Base-by-base conservation (phyloP, 2,888 invertebrate genomes). In the Diaperis boleti region DNA sequence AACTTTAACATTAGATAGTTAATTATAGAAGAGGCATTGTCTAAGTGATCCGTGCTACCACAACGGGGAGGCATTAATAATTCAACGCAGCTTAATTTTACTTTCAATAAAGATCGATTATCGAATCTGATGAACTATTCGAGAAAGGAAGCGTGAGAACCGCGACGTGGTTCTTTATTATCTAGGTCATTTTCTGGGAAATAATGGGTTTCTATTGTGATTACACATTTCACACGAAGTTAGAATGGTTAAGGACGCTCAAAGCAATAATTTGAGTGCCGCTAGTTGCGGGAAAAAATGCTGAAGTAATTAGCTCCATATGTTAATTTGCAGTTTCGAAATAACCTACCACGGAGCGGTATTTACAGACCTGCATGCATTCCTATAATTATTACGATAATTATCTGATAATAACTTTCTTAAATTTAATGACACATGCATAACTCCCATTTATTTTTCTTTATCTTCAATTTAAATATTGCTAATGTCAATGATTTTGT, bases 21-120 rank as follows among this genome's bases (percentile, higher is more conserved):
- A 29, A 29, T 45, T 45, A 14, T 29, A 5, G 45, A 13, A 45
- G 42, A 42, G 20, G 22, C 13, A 22, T 41, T 41, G 41, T 41
- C n/a, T 41, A 41, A 41, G 10, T 42, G 41, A 42, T 20, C 20
- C 41, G 41, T 42, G 41, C 20, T 42, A 45, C 26, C 42, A 42
- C 17, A 31, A 26, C 22, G 26, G 8, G 10, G 11, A 45, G 47
- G 37, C 22, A 60, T 60, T 35, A 54, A 60, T 60, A 33, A 60
- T 60, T 60, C 45, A 54, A 33, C 5, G 31, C 20, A 37, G 37
- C 44, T 52, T 54, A 54, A 54, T 60, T 60, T 60, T 60, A 60
- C 60, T 60, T 60, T 60, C 60, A 54, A 60, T 60, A 42, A 37
- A 60, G 39, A 60, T 60, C 60, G 60, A 60, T 60, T 57, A 59